These are phyloP conservation scores for Gortyna flavago DNA, from an alignment of 2,888 invertebrate species.

Conservation along the genomic window DNA sequence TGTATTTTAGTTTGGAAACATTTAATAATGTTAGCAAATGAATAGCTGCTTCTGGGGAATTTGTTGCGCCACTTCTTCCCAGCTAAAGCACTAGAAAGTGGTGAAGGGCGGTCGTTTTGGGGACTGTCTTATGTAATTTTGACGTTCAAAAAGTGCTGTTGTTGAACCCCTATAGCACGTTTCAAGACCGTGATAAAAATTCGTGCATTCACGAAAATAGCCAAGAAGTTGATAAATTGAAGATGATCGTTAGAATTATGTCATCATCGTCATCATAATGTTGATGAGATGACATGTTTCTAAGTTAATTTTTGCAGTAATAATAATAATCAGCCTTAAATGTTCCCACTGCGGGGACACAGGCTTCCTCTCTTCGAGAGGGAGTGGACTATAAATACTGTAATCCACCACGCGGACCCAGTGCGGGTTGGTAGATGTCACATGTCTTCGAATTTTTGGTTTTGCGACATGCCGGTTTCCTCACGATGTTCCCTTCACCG, in stretches of 20 bases:
- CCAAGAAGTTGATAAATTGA: slow-evolving; percentile 21
- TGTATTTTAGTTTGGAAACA: background rate
- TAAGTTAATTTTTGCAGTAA: background rate
- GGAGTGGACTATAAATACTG: too few relatives aligned
- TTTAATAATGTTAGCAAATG: background rate
- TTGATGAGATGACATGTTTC: slow-evolving; percentile 1
- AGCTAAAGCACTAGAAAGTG: background rate
- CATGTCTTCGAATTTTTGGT: too few relatives aligned
- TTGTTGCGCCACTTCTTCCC: background rate
- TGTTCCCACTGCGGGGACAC: too few relatives aligned
- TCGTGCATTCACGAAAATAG: slow-evolving; percentile 8
- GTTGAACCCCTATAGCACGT: background rate
- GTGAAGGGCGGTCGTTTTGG: background rate
- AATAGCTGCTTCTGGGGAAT: background rate
- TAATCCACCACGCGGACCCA: too few relatives aligned
- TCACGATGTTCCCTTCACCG: background rate
- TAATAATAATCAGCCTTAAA: too few relatives aligned
- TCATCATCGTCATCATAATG: background rate
- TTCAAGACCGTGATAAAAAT: slow-evolving; percentile 3
- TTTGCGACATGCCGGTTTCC: background rate
- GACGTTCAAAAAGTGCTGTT: background rate
- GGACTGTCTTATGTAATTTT: background rate
- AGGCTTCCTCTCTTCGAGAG: too few relatives aligned
- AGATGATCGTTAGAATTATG: slow-evolving; percentile 7
- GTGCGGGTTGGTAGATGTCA: too few relatives aligned